Conservation (phyloP, 1,140 invertebrate genomes). For the Hesperophylax magnus region DNA sequence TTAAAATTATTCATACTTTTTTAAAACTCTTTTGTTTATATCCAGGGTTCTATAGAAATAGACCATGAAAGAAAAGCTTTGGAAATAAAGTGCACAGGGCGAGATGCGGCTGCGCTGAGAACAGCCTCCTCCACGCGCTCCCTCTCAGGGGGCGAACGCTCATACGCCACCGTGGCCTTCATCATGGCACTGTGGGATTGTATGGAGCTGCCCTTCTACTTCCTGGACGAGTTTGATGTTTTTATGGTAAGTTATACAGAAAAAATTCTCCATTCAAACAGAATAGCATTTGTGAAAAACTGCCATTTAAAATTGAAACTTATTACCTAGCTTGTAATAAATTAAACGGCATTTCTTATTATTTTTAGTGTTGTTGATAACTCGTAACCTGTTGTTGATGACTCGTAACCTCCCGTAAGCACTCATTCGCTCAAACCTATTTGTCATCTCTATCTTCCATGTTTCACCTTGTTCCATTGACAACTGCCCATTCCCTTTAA, state of each 20-base stretch:
- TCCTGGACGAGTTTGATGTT: slow-evolving; percentile 98
- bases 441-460: no score
- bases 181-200: slow-evolving; percentile 94
- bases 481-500: no score
- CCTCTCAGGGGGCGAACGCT: slow-evolving; percentile 95
- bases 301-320: background rate
- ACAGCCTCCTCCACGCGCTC: slow-evolving; percentile 72
- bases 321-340: no score
- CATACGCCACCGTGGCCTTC: slow-evolving; percentile 95
- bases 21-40: slow-evolving; percentile 51
- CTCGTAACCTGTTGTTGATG: no score
- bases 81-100: slow-evolving; percentile 74
- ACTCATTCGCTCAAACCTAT: no score
- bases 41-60: slow-evolving; percentile 74
- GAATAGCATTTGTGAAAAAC: background rate
- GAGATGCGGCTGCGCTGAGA: slow-evolving; percentile 62
- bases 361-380: slow-evolving; percentile 43
- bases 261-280: no score
- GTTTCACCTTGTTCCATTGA: no score
- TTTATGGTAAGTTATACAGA: slow-evolving; percentile 83
- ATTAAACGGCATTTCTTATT: background rate
- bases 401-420: no score
- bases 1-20: slow-evolving; percentile 13
- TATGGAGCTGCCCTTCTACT: slow-evolving; percentile 92
- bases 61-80: slow-evolving; percentile 73